Evolutionary conservation across 2,797 vertebrate genomes (phyloP).

Genomic region (Knipowitschia caucasica): DNA sequence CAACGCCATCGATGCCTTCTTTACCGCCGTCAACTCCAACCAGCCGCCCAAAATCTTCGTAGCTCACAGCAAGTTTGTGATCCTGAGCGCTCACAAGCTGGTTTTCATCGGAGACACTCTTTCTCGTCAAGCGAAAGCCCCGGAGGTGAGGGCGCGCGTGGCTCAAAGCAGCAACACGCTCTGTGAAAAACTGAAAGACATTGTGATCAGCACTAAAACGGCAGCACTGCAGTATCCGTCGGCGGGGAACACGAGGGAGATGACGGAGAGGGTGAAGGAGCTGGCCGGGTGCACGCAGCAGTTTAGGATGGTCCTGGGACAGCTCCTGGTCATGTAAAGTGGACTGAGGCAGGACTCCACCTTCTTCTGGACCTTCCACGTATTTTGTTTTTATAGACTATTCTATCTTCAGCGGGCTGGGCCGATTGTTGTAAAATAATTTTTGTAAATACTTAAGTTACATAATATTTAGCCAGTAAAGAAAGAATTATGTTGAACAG

Average conservation of each 20-base stretch:
- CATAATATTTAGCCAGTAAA: constrained; percentile 55
- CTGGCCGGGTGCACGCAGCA: constrained; percentile 90
- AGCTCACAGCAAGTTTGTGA: constrained; percentile 96
- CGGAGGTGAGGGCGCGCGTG: constrained; percentile 85
- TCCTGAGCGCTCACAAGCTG: constrained; percentile 95
- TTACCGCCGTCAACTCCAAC: constrained; percentile 86
- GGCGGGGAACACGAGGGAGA: constrained; percentile 83
- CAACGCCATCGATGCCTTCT: constrained; percentile 92
- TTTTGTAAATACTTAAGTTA: constrained; percentile 79
- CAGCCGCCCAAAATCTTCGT: constrained; percentile 96
- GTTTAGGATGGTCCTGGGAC: constrained; percentile 88
- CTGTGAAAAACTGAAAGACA: constrained; percentile 93
- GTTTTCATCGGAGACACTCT: constrained; percentile 96
- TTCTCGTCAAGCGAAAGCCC: constrained; percentile 90
- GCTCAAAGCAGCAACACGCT: constrained; percentile 93
- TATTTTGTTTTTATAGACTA: constrained; percentile 48
- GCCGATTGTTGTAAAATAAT: constrained; percentile 77
- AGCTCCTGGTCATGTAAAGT: constrained; percentile 83
- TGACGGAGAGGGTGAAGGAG: constrained; percentile 90
- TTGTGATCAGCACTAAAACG: constrained; percentile 90
- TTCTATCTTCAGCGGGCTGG: constrained; percentile 61
- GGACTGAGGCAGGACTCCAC: constrained; percentile 7
- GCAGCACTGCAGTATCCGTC: constrained; percentile 93
- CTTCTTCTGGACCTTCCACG: constrained; percentile 14
- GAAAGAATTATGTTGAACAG: constrained; percentile 41